Evolutionary conservation across 2,888 invertebrate genomes (phyloP).

Genomic region (Clistopyga incitator): DNA sequence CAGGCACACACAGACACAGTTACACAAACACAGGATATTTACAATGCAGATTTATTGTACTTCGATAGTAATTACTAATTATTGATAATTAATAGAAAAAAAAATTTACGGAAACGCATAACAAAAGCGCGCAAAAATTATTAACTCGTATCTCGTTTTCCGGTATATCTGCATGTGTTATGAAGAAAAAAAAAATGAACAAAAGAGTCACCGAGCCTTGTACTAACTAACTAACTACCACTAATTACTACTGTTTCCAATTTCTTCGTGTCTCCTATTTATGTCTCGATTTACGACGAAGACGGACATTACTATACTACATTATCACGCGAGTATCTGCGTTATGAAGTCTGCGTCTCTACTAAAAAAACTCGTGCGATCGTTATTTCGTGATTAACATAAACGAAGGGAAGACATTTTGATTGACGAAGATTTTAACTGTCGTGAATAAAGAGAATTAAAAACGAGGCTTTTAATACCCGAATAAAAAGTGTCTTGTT

Average conservation of each 20-base stretch:
- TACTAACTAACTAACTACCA: conserved; percentile 34
- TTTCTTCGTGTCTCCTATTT: conserved; percentile 56
- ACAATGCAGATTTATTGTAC: conserved; percentile 50
- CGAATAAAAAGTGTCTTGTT: conserved; percentile 8
- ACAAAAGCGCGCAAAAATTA: conserved; percentile 45
- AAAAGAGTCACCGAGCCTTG: conserved; percentile 37
- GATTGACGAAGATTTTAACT: conserved; percentile 50
- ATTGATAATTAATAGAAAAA: conserved; percentile 49
- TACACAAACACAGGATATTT: conserved; percentile 47
- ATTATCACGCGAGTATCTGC: conserved; percentile 32
- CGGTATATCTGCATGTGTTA: conserved; percentile 48
- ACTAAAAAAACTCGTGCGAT: conserved; percentile 43
- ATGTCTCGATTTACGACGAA: conserved; percentile 54
- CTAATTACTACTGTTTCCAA: conserved; percentile 51
- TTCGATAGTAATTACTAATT: conserved; percentile 52
- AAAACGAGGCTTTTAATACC: conserved; percentile 64
- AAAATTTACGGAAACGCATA: conserved; percentile 44
- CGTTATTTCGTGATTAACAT: conserved; percentile 48
- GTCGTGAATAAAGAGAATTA: conserved; percentile 60
- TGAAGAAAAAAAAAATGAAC: conserved; percentile 36
- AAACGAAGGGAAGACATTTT: conserved; percentile 37
- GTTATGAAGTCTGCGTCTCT: conserved; percentile 48
- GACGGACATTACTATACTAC: conserved; percentile 23
- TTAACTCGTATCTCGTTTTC: conserved; percentile 52
- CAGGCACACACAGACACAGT: conserved; percentile 42